These are phyloP conservation scores for Dinoponera quadriceps DNA, from an alignment of 1,140 invertebrate species.

Conservation along the genomic window DNA sequence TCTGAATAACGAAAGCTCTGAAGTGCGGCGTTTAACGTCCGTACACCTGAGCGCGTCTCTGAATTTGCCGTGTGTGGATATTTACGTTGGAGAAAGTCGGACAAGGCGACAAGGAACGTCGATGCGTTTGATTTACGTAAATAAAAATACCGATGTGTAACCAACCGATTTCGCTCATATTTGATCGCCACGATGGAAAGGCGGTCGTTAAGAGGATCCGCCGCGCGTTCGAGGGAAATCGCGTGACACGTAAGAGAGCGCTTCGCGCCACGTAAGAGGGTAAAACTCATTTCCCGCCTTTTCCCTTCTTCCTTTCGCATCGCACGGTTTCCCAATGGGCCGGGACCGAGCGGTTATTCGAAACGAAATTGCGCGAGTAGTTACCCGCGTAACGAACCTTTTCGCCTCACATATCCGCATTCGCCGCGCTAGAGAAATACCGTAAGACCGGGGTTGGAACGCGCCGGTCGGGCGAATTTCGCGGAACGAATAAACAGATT, in stretches of 20 bases:
- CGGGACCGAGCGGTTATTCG: conserved; percentile 35
- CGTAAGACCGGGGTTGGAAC: conserved; percentile 7
- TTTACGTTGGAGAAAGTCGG: conserved; percentile 60
- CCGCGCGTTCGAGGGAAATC: conserved; percentile 46
- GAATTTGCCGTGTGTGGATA: background rate
- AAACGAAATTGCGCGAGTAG: conserved; percentile 52
- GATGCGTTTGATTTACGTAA: conserved; percentile 58
- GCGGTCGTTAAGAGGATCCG: conserved; percentile 15
- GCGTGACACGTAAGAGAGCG: conserved; percentile 44
- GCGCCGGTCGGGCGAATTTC: background rate
- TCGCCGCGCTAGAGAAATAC: conserved; percentile 29
- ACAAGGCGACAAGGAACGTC: conserved; percentile 37
- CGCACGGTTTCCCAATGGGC: conserved; percentile 47
- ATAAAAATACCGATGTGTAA: conserved; percentile 57
- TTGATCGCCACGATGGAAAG: conserved; percentile 41
- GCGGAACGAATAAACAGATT: background rate
- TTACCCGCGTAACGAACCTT: conserved; percentile 29
- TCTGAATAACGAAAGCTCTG: background rate
- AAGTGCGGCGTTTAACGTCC: background rate
- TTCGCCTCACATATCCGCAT: conserved; percentile 41
- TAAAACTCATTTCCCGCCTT: conserved; percentile 44
- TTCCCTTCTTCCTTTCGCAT: conserved; percentile 21
- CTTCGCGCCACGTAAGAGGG: conserved; percentile 42
- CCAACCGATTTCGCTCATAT: conserved; percentile 25
- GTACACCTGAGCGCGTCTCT: background rate